Evolutionary conservation across 2,888 invertebrate species (phyloP).

Genomic region (Epsilonema sp.): DNA sequence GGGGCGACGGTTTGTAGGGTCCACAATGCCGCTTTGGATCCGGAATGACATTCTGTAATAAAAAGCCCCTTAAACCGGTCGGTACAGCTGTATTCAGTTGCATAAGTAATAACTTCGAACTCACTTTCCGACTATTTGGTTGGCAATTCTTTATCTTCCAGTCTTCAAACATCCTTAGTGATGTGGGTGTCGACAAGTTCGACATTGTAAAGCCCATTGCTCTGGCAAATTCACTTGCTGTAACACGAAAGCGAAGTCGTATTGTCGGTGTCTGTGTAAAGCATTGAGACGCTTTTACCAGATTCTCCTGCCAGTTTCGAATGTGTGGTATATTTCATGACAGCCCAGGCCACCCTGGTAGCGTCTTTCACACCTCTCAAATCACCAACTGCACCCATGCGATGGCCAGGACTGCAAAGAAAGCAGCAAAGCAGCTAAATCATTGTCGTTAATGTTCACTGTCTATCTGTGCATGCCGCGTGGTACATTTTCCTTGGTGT

Average conservation of each 20-base stretch:
- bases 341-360: slow-evolving; percentile 69
- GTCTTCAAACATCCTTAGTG: slow-evolving; percentile 46
- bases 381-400: slow-evolving; percentile 61
- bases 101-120: no score
- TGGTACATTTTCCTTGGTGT: no score
- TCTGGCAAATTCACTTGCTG: slow-evolving; percentile 66
- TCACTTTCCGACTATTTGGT: slow-evolving; percentile 76
- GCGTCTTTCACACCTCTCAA: slow-evolving; percentile 61
- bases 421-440: no score
- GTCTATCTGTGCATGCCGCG: no score
- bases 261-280: no score
- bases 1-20: slow-evolving; percentile 53
- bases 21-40: slow-evolving; percentile 60
- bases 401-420: slow-evolving; percentile 29
- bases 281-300: slow-evolving; percentile 19
- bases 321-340: slow-evolving; percentile 70
- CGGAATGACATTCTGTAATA: slow-evolving; percentile 61
- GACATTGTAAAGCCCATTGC: slow-evolving; percentile 67
- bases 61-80: no score
- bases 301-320: slow-evolving; percentile 68
- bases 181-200: slow-evolving; percentile 49
- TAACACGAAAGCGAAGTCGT: no score
- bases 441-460: no score
- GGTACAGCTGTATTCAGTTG: no score
- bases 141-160: slow-evolving; percentile 69